A percentile compares a stretch with the other conserved stretches of the same genome.
Conservation (phyloP, 2,888 invertebrate genomes). For the Punctoribates punctum region DNA sequence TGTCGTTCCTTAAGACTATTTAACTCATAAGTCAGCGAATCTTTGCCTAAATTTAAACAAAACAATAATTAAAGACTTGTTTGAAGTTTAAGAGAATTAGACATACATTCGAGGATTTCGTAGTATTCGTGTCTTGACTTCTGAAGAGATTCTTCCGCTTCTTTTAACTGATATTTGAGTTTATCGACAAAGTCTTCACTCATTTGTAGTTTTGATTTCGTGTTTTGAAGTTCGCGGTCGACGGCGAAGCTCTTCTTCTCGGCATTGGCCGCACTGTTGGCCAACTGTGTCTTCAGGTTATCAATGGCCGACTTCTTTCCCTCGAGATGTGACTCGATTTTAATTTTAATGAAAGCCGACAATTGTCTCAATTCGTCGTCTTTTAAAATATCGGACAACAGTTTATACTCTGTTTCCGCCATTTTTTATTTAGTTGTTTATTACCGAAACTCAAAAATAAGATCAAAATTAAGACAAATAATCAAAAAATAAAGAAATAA, state of each 20-base stretch:
- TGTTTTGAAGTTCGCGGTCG: conserved; percentile 39
- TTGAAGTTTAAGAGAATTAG: background rate
- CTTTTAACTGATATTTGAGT: conserved; percentile 39
- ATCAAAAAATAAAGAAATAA: background rate
- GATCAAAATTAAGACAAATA: background rate
- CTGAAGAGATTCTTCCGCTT: conserved; percentile 42
- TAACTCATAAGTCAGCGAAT: conserved; percentile 32
- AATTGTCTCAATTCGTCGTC: background rate
- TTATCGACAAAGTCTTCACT: conserved; percentile 38
- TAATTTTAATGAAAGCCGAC: background rate
- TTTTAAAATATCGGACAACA: background rate
- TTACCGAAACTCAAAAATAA: background rate
- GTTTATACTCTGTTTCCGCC: background rate
- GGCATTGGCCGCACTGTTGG: background rate
- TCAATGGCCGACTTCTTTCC: background rate
- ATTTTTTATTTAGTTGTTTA: background rate
- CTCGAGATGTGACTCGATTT: conserved; percentile 31
- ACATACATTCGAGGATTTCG: conserved; percentile 39
- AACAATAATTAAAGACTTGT: background rate
- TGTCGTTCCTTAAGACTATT: conserved; percentile 1
- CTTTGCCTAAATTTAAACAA: conserved; percentile 31
- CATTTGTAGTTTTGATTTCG: conserved; percentile 29
- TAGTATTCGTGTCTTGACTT: conserved; percentile 41
- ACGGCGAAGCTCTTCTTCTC: conserved; percentile 25
- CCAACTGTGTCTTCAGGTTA: conserved; percentile 3